phyloP scores from a whole-genome alignment of 2,113 vertebrate species.

The Siniperca chuatsi region DNA sequence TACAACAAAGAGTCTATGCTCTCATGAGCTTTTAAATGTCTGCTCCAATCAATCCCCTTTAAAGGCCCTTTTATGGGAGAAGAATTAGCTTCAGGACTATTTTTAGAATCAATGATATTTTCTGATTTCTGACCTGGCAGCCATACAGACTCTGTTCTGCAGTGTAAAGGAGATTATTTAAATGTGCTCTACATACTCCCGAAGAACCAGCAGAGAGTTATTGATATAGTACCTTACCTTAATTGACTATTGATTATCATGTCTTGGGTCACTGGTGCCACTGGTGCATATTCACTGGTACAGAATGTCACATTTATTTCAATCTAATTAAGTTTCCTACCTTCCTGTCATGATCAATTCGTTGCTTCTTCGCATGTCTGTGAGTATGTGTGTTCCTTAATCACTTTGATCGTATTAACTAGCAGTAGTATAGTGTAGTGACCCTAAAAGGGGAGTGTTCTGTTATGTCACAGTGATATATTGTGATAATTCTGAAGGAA shows the following conservation, averaged over 20 bases:
- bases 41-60: conserved; percentile 32
- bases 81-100: conserved; percentile 57
- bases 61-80: conserved; percentile 65
- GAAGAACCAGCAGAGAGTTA: neutral
- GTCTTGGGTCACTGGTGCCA: neutral
- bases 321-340: conserved; percentile 4
- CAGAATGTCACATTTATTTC: conserved; percentile 19
- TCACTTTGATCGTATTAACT: conserved; percentile 4
- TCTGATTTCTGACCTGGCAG: conserved; percentile 42
- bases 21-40: conserved; percentile 43
- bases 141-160: conserved; percentile 9
- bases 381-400: conserved; percentile 9
- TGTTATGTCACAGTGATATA: neutral
- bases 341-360: neutral
- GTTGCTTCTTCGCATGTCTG: conserved; percentile 12
- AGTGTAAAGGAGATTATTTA: neutral
- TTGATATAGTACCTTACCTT: neutral
- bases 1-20: neutral
- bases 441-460: neutral
- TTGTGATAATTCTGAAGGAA: conserved; percentile 7
- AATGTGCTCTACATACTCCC: conserved; percentile 2
- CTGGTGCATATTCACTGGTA: neutral
- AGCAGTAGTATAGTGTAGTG: neutral
- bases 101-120: conserved; percentile 55
- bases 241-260: conserved; percentile 34